Percentiles rank a stretch among this genome's conserved stretches.
Evolutionary conservation across 2,888 invertebrate species (phyloP).

Genomic region (Caenorhabditis sulstoni): DNA sequence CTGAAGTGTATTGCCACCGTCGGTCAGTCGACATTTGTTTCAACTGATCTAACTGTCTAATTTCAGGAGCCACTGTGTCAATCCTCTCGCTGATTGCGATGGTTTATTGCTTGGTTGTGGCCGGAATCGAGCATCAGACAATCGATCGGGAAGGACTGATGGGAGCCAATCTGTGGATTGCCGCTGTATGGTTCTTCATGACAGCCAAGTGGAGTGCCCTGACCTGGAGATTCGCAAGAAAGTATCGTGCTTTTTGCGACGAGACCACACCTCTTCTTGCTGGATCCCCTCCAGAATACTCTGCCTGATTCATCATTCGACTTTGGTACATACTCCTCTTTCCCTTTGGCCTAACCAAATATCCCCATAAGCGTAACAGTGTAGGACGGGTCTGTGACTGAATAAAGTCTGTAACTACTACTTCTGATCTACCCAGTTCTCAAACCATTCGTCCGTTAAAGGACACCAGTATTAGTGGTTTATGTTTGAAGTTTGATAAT

Average conservation of each 20-base stretch:
- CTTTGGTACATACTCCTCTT: conserved; percentile 28
- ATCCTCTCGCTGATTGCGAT: conserved; percentile 71
- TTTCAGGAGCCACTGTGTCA: conserved; percentile 60
- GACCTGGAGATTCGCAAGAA: conserved; percentile 57
- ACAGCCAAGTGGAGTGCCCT: conserved; percentile 69
- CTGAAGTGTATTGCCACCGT: conserved; percentile 65
- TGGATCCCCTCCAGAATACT: conserved; percentile 52
- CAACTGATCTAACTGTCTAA: background rate
- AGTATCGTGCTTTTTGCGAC: conserved; percentile 49
- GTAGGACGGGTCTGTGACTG: conserved; percentile 41
- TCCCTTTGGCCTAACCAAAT: conserved; percentile 22
- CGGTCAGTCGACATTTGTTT: conserved; percentile 58
- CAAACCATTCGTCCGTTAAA: conserved; percentile 2
- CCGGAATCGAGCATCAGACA: conserved; percentile 73
- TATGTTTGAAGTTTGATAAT: conserved; percentile 10
- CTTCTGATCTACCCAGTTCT: conserved; percentile 4
- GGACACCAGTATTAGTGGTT: conserved; percentile 3
- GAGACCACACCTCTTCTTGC: conserved; percentile 52
- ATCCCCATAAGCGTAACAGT: conserved; percentile 33
- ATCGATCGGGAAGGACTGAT: conserved; percentile 69
- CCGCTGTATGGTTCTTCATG: conserved; percentile 79
- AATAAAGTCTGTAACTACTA: conserved; percentile 30
- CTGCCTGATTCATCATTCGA: conserved; percentile 40
- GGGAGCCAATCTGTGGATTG: conserved; percentile 78
- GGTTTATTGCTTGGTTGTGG: conserved; percentile 71